Evolutionary conservation across 2,113 vertebrate species (phyloP).

Genomic region (Sardina pilchardus): DNA sequence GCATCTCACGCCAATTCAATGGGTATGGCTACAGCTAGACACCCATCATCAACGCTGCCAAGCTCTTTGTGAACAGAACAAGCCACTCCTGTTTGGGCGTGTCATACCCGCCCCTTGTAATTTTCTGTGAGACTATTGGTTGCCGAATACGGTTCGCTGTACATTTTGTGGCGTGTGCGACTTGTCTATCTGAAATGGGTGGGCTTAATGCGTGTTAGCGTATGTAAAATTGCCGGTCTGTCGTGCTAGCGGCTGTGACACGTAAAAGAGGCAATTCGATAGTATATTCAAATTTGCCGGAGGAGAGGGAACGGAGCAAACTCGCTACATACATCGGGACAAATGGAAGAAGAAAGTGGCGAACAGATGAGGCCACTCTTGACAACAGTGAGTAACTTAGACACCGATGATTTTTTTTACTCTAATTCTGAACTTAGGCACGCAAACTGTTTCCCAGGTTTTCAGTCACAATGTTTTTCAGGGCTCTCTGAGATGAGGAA

Average conservation of each 20-base stretch:
- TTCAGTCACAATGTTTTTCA: constrained; percentile 10
- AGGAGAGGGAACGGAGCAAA: constrained; percentile 14
- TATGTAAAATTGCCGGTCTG: constrained; percentile 14
- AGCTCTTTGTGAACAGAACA: not conserved
- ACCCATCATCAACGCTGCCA: not conserved
- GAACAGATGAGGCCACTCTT: constrained; percentile 8
- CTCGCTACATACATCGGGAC: not conserved
- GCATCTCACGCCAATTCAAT: too few species aligned
- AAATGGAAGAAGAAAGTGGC: constrained; percentile 13
- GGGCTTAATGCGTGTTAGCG: not conserved
- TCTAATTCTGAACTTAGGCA: constrained; percentile 1
- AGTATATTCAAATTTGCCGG: constrained; percentile 17
- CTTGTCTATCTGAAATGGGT: not conserved
- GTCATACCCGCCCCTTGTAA: not conserved
- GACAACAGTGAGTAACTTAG: not conserved
- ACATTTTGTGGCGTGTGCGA: not conserved
- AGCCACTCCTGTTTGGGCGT: not conserved
- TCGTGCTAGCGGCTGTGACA: constrained; percentile 5
- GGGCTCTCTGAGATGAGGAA: constrained; percentile 24
- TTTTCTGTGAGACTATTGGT: not conserved
- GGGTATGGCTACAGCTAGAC: not conserved
- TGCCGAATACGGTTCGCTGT: not conserved
- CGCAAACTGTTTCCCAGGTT: constrained; percentile 1
- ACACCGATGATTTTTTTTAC: not conserved
- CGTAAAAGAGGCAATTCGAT: constrained; percentile 18